Conservation (phyloP, 2,797 vertebrate genomes). For the Podarcis siculus region DNA sequence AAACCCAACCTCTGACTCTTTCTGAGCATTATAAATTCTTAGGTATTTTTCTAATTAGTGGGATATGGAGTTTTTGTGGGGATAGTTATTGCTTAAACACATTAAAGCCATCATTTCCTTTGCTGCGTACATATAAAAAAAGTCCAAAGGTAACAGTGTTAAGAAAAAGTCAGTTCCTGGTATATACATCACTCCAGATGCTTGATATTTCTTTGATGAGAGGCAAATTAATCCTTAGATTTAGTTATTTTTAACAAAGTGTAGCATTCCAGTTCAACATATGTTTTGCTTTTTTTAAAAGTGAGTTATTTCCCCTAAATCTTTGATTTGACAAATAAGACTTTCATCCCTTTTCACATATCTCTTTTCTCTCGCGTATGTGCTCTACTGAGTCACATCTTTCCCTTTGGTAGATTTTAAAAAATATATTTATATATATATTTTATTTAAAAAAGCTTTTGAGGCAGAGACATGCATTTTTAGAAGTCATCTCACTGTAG, state of each 20-base stretch:
- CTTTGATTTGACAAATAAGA: constrained; percentile 31
- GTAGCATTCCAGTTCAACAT: background rate
- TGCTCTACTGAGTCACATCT: constrained; percentile 59
- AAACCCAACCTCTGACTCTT: background rate
- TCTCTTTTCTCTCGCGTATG: constrained; percentile 49
- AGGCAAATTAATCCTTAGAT: constrained; percentile 24
- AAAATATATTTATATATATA: no score
- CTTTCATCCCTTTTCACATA: constrained; percentile 11
- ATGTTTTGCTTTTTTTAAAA: background rate
- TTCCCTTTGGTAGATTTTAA: constrained; percentile 57
- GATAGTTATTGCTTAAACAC: background rate
- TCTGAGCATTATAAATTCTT: background rate
- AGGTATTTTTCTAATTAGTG: background rate
- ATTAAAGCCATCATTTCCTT: background rate
- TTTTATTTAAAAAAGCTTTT: constrained; percentile 55
- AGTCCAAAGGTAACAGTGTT: background rate
- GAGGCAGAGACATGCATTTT: constrained; percentile 65
- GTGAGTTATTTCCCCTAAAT: constrained; percentile 32
- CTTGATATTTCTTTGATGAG: constrained; percentile 13
- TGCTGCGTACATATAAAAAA: constrained; percentile 21
- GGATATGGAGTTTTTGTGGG: background rate
- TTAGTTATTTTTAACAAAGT: constrained; percentile 20
- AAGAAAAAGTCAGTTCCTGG: background rate
- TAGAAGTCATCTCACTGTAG: constrained; percentile 70
- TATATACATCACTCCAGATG: background rate